Base-by-base conservation (phyloP, 2,797 vertebrate species). In the Dermochelys coriacea region DNA sequence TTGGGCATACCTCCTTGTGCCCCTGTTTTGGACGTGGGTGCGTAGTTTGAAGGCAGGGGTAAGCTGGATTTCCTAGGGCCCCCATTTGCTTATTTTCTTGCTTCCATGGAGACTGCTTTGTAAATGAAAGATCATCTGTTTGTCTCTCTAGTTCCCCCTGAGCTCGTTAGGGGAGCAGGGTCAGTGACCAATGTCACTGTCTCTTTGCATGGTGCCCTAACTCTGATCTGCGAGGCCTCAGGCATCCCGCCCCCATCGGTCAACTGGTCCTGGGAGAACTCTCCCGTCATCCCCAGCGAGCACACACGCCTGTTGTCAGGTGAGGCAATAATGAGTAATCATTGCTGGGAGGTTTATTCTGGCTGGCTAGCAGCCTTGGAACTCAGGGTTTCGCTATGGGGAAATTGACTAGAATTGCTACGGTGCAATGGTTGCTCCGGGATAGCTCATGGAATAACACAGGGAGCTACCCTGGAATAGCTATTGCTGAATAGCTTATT, bases 71-170 rank as follows among this genome's bases (percentile, higher is more conserved):
- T 80, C 34, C 34, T 52, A 9, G 5, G 34, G 3, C 2, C 27
- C 9, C 2, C 8, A 45, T 64, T 64, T 4, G 29, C 59, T 49
- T 9, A 2, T 8, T 41, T 41, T 19, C 79, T 11, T 57, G 12
- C 2, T 2, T 8, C 61, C 74, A 71, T 3, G 16, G 84, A 41
- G n/a, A 8, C 54, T 59, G 34, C 25, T 50, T 71, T 84, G 45
- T 51, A 15, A 7, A 51, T 3, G 10, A 2, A 0, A 59, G 11
- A 16, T 34, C 1, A 0, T 9, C 27, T 31, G 61, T 54, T 47
- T 88, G 18, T 25, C 5, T 79, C 14, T 47, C 71, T 83, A 98
- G 98, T 97, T 87, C 98, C 98, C 50, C 98, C 98, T 0, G 91
- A 97, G 80, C 82, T 98, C 78, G 1, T 68, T 4, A 96, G 49